Base-by-base conservation (phyloP, 2,113 vertebrate genomes). In the Sula dactylatra region DNA sequence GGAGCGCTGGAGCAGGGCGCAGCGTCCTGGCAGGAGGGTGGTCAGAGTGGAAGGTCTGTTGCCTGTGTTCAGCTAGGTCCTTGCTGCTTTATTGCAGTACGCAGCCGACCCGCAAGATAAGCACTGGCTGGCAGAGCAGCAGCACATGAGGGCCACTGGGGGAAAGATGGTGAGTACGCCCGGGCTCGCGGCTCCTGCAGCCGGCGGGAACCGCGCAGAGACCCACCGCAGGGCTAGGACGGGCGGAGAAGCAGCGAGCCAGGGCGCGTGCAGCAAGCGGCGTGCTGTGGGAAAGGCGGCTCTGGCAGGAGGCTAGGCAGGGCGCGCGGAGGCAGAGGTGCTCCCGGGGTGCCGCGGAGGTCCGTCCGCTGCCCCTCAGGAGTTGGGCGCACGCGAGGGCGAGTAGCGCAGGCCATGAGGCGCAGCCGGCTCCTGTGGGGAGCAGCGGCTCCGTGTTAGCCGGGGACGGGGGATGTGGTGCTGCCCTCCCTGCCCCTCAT, bases 81-180 rank as follows among this genome's bases (percentile, higher is more conserved):
- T 94, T 25, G 67, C 82, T 58, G 95, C 91, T 93, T 77, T 86
- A 17, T 98, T 94, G 85, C 98, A 99, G 99, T 99, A 99, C 5
- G 99, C 99, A 7, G 99, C 99, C 4, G 99, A 99, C 85, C 98
- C 99, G 9, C 99, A 99, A 94, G 99, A 99, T 94, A 99, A 99
- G 97, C 99, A 99, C 97, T 99, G 99, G 99, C 98, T 99, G 96
- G 99, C 99, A 25, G 99, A 99, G 95, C 98, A 99, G 94, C 99
- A 99, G 86, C 99, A 99, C 98, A 99, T 99, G 99, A 98, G 99
- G 94, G 99, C 99, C 14, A 99, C 99, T 1, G 99, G 99, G 73
- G 99, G 99, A n/a, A 99, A 99, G 97, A 99, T 99, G 99, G 99
- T 99, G 97, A 99, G 99, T 97, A 85, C 15, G 15, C 16, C 40